Evolutionary conservation across 1,140 invertebrate species (phyloP).

Genomic region (Brachionus manjavacas): DNA sequence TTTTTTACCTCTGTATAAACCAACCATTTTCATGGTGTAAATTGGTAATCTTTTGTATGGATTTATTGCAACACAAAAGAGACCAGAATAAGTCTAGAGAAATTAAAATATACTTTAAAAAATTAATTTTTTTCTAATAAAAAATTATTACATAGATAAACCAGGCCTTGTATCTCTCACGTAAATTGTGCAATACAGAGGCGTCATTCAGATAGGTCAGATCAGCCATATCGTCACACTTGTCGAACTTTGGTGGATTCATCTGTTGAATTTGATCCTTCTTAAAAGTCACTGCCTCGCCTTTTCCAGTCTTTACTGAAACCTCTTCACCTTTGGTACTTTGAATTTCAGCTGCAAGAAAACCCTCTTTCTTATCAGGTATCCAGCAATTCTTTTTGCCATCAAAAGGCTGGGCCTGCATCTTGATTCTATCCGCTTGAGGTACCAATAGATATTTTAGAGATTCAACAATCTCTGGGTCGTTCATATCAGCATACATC

Average conservation of each 20-base stretch:
- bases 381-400: slow-evolving; percentile 99
- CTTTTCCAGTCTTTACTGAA: slow-evolving; percentile 67
- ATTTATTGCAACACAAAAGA: slow-evolving; percentile 99
- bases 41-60: slow-evolving; percentile 99
- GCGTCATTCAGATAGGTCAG: slow-evolving; percentile 99
- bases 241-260: slow-evolving; percentile 99
- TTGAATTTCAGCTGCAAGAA: slow-evolving; percentile 91
- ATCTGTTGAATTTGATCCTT: slow-evolving; percentile 94
- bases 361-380: slow-evolving; percentile 92
- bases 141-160: slow-evolving; percentile 87
- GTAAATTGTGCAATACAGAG: slow-evolving; percentile 96
- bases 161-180: slow-evolving; percentile 90
- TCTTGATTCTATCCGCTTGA: slow-evolving; percentile 39
- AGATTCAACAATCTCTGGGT: slow-evolving; percentile 42
- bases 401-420: slow-evolving; percentile 91
- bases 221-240: slow-evolving; percentile 99
- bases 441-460: slow-evolving; percentile 39
- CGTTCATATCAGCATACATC: slow-evolving; percentile 39
- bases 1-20: slow-evolving; percentile 95
- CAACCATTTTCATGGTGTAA: slow-evolving; percentile 90
- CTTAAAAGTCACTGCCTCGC: slow-evolving; percentile 70
- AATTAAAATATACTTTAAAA: background rate
- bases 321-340: slow-evolving; percentile 96
- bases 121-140: background rate
- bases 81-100: slow-evolving; percentile 92